phyloP scores from a whole-genome alignment of 2,888 invertebrate species.

The Timema podura region DNA sequence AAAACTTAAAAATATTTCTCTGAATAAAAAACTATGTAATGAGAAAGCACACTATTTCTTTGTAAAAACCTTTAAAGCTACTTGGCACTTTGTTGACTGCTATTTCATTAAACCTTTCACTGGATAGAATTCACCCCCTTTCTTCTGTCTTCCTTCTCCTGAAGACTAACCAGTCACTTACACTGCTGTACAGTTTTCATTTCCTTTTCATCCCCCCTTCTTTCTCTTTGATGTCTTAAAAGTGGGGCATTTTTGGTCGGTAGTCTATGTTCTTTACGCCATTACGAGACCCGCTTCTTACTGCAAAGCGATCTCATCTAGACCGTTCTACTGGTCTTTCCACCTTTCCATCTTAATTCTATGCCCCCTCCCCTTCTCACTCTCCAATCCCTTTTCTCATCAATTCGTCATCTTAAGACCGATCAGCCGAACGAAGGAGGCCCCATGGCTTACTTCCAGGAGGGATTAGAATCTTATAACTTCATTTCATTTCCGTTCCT shows the following conservation, averaged over 20 bases:
- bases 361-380: not conserved
- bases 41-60: too few species aligned
- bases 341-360: not conserved
- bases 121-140: not conserved
- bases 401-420: too few species aligned
- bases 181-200: too few species aligned
- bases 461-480: too few species aligned
- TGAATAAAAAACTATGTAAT: too few species aligned
- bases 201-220: not conserved
- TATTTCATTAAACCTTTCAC: not conserved
- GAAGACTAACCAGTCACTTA: too few species aligned
- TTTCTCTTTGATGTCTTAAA: conserved; percentile 20
- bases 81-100: conserved; percentile 9
- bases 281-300: conserved; percentile 17
- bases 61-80: too few species aligned
- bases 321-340: not conserved
- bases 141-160: conserved; percentile 5
- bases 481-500: too few species aligned
- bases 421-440: too few species aligned
- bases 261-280: conserved; percentile 13
- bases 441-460: too few species aligned
- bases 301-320: not conserved
- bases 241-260: conserved; percentile 20
- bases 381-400: not conserved
- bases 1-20: too few species aligned